A percentile compares a stretch with the other conserved stretches of the same genome.
Evolutionary conservation across 2,888 invertebrate species (phyloP).

Genomic region (Nephrotoma appendiculata): DNA sequence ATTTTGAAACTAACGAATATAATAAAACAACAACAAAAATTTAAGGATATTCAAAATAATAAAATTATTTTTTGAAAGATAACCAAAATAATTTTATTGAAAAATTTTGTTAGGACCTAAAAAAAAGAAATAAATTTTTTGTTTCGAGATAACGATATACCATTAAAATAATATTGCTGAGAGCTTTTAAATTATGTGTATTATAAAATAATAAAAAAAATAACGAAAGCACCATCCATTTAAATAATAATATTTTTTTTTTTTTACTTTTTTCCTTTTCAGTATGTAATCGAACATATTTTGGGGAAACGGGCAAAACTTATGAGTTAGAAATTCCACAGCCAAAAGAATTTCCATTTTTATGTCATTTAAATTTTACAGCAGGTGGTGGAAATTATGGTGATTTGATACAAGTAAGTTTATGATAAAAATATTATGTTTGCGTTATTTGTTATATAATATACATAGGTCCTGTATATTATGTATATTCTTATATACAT

Average conservation of each 20-base stretch:
- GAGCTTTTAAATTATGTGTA: neutral
- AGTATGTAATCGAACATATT: constrained; percentile 76
- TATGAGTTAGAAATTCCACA: constrained; percentile 65
- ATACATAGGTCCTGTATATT: neutral
- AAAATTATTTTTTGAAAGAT: neutral
- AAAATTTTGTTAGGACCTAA: neutral
- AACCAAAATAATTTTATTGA: neutral
- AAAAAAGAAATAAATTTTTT: neutral
- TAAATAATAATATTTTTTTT: neutral
- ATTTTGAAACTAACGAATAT: neutral
- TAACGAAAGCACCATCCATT: neutral
- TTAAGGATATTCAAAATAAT: neutral
- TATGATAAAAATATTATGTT: neutral
- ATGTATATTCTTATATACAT: neutral
- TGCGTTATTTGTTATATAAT: neutral
- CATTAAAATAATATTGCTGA: neutral
- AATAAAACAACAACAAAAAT: neutral
- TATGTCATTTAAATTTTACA: constrained; percentile 72
- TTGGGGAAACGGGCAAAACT: constrained; percentile 65
- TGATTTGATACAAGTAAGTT: constrained; percentile 61
- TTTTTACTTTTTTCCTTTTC: constrained; percentile 23
- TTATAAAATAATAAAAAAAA: neutral
- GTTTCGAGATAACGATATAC: neutral
- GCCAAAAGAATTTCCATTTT: constrained; percentile 61
- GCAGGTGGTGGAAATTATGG: constrained; percentile 62